A percentile compares a stretch with the other conserved stretches of the same genome.
Conservation (phyloP, 2,797 vertebrate species). For the Etheostoma nigrum region DNA sequence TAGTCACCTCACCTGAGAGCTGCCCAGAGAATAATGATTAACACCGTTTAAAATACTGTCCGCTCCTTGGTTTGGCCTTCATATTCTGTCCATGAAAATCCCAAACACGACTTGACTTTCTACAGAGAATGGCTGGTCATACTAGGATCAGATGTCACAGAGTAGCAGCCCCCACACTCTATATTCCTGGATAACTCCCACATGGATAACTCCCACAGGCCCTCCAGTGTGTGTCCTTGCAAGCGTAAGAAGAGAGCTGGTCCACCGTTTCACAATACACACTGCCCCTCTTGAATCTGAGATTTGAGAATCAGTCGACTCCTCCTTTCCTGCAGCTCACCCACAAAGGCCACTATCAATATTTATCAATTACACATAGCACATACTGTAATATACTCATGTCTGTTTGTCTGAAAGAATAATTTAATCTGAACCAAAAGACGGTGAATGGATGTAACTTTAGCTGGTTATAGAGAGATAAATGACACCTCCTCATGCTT, state of each 20-base stretch:
- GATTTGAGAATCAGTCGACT: neutral
- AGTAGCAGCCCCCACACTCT: too few relatives aligned
- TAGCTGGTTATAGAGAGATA: neutral
- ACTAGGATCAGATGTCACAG: neutral
- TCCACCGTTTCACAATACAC: neutral
- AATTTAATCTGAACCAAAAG: slow-evolving; percentile 6
- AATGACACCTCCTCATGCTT: neutral
- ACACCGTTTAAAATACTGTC: too few relatives aligned
- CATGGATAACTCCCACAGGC: neutral
- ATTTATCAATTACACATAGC: neutral
- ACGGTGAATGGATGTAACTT: neutral
- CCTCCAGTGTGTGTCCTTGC: neutral
- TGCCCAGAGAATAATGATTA: too few relatives aligned
- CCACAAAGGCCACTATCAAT: too few relatives aligned
- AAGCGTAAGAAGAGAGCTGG: neutral
- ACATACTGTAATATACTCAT: neutral
- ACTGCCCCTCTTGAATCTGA: neutral
- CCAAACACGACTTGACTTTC: too few relatives aligned
- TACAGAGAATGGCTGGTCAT: neutral
- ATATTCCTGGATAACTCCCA: neutral
- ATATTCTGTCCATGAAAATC: too few relatives aligned
- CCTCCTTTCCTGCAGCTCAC: neutral
- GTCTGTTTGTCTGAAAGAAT: neutral
- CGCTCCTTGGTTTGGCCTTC: too few relatives aligned
- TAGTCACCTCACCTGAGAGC: neutral